phyloP scores from a whole-genome alignment of 2,797 vertebrate genomes.

The Rhadinocentrus ornatus region DNA sequence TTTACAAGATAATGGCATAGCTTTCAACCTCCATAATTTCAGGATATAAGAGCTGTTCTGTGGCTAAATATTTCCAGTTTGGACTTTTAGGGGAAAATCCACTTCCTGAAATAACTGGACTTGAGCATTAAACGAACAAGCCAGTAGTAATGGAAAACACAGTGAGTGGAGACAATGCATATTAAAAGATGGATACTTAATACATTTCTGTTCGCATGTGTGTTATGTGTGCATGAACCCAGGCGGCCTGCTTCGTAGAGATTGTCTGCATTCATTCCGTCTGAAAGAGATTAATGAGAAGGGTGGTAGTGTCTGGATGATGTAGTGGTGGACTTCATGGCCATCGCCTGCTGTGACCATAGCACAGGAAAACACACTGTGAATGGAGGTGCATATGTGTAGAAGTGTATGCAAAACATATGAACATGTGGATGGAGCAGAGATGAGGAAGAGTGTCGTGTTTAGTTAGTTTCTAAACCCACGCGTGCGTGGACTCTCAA shows the following conservation, averaged over 20 bases:
- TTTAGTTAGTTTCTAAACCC: not conserved
- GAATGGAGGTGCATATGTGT: slow-evolving; percentile 1
- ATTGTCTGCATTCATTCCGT: slow-evolving; percentile 13
- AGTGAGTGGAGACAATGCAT: not conserved
- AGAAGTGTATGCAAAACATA: slow-evolving; percentile 1
- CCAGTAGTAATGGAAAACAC: not conserved
- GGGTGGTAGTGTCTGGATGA: slow-evolving; percentile 47
- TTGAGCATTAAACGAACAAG: slow-evolving; percentile 33
- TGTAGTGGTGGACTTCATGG: slow-evolving; percentile 59
- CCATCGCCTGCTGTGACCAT: slow-evolving; percentile 60
- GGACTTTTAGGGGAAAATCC: slow-evolving; percentile 41
- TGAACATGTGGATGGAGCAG: not conserved
- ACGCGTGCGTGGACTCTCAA: not conserved
- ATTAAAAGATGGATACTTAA: not conserved
- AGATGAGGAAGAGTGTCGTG: not conserved
- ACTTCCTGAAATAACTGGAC: slow-evolving; percentile 47
- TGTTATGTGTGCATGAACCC: slow-evolving; percentile 3
- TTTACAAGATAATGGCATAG: slow-evolving; percentile 51
- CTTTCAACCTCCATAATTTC: slow-evolving; percentile 38
- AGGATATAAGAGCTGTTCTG: slow-evolving; percentile 19
- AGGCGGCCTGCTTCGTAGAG: not conserved
- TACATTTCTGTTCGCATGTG: not conserved
- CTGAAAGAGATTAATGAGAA: slow-evolving; percentile 56
- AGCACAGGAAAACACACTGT: slow-evolving; percentile 59
- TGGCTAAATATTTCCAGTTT: slow-evolving; percentile 51